Conservation (phyloP, 2,113 vertebrate species). For the Periophthalmus modestus region DNA sequence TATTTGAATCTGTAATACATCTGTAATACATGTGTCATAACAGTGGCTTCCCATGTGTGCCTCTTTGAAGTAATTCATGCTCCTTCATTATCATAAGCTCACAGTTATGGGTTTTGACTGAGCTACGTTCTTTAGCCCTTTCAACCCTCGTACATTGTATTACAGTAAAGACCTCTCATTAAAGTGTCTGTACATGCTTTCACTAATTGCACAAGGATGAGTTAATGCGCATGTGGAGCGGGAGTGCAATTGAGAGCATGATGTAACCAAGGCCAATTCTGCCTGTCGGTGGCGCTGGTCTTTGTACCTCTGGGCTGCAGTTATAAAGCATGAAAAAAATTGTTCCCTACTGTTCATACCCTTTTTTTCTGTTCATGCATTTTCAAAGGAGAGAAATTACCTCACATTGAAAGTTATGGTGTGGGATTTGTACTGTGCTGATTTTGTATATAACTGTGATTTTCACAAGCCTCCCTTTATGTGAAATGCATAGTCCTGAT, state of each 20-base stretch:
- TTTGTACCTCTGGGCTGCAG: neutral
- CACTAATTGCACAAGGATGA: neutral
- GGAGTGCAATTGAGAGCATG: neutral
- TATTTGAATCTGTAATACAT: neutral
- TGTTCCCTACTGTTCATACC: neutral
- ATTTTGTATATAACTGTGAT: neutral
- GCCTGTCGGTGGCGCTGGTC: neutral
- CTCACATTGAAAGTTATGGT: neutral
- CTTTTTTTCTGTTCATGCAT: neutral
- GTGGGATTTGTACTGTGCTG: neutral
- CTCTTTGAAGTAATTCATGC: conserved; percentile 1
- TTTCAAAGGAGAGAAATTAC: neutral
- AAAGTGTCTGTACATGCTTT: neutral
- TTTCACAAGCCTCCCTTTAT: no score
- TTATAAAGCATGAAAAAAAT: neutral
- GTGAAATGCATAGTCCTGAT: no score
- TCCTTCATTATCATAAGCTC: neutral
- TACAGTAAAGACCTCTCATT: conserved; percentile 1
- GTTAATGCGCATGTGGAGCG: neutral
- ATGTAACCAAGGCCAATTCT: neutral
- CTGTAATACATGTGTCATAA: neutral
- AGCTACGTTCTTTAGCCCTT: neutral
- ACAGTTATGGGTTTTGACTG: neutral
- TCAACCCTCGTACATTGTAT: neutral
- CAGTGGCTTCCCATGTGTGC: neutral